Base-by-base conservation (phyloP, 1,140 invertebrate species). In the Drosophila ironensis region DNA sequence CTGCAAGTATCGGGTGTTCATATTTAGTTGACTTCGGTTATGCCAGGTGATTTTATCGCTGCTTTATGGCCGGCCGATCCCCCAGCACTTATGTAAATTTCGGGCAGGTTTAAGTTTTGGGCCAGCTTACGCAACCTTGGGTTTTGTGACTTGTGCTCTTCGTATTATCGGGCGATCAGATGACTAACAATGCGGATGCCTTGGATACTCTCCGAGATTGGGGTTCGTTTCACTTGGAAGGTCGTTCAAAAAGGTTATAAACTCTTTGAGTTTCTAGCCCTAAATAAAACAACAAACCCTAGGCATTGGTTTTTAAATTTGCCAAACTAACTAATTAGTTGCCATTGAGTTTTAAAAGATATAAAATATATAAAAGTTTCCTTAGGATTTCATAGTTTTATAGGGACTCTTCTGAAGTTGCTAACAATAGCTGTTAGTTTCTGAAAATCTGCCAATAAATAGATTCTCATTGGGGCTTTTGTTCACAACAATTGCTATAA, bases 51-150 rank as follows among this genome's bases (percentile, higher is more conserved):
- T 33, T 54, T 45, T 35, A 44, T 44, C 51, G 41, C 19, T 11
- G 44, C 27, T 17, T 14, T 38, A 19, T 30, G 22, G 24, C 9
- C 24, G 19, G 19, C 33, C 56, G 2, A 51, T 24, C 42, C 56
- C 56, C 24, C 35, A 61, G 59, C 30, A 63, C 41, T 63, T 64
- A 60, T 60, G 56, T 60, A 64, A 63, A 48, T 48, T 63, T 11
- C 46, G 6, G 42, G 24, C 9, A 57, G 11, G 30, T 40, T 37
- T 17, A 28, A 16, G 6, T 28, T 48, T 27, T 38, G 7, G 57
- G 25, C 19, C 42, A 3, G 1, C 16, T 64, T 64, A 63, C 63
- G 11, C 25, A 64, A 64, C 12, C 20, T 9, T 8, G 7, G 12
- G 4, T n/a, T 60, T 63, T 40, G 22, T 38, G 56, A 22, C 8